Percentiles rank a stretch among this genome's conserved stretches.
Conservation (phyloP, 2,888 invertebrate species). For the Callinectes sapidus region DNA sequence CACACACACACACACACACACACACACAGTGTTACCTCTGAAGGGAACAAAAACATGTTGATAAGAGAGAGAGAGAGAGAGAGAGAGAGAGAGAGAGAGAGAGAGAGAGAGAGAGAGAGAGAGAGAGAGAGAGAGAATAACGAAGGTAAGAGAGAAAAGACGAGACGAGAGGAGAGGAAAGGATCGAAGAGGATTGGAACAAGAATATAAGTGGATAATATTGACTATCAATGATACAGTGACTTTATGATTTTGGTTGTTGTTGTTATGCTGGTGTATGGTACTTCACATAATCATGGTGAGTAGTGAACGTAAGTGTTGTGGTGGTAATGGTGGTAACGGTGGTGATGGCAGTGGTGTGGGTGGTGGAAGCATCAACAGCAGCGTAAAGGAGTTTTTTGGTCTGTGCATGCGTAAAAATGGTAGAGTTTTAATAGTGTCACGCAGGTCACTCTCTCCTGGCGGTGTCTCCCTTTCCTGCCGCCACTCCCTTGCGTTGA, state of each 20-base stretch:
- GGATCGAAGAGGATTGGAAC: no score
- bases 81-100: slow-evolving; percentile 1
- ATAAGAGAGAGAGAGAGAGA: neutral
- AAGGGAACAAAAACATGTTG: neutral
- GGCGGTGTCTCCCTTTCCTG: neutral
- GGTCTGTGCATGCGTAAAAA: neutral
- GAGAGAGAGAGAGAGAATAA: slow-evolving; percentile 9
- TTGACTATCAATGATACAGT: neutral
- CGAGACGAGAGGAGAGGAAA: no score
- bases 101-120: slow-evolving; percentile 4
- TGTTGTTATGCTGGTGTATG: neutral
- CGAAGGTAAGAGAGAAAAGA: no score
- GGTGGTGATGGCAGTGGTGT: neutral
- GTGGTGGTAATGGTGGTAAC: neutral
- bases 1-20: slow-evolving; percentile 1
- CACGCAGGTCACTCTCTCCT: neutral
- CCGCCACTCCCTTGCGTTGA: neutral
- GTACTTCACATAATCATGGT: neutral
- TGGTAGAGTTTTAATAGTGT: neutral
- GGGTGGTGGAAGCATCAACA: neutral
- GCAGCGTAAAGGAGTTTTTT: neutral
- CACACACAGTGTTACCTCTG: neutral
- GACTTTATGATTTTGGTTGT: neutral
- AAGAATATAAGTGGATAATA: neutral
- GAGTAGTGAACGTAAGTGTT: neutral